Percentiles rank a stretch among this genome's conserved stretches.
phyloP scores from a whole-genome alignment of 2,113 vertebrate genomes.

The Hippocampus zosterae region DNA sequence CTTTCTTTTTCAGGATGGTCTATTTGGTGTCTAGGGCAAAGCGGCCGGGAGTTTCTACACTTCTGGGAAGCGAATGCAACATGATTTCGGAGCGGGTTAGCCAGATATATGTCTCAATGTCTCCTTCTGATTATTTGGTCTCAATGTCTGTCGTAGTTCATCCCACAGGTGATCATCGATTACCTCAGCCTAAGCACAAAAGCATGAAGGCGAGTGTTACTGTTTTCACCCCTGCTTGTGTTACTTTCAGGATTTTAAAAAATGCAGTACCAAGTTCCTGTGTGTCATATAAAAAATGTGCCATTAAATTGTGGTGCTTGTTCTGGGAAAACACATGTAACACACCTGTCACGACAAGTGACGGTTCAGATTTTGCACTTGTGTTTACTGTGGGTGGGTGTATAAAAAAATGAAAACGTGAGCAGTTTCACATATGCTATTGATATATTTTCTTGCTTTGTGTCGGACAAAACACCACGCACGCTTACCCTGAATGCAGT shows the following conservation, averaged over 20 bases:
- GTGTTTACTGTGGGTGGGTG: neutral
- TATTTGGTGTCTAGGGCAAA: neutral
- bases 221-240: neutral
- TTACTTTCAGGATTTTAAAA: neutral
- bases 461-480: neutral
- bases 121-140: neutral
- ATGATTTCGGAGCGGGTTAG: neutral
- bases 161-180: neutral
- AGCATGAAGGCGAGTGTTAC: neutral
- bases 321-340: neutral
- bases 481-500: conserved; percentile 92
- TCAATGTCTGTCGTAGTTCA: neutral
- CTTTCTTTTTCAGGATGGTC: neutral
- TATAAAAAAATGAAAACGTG: neutral
- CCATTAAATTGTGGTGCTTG: neutral
- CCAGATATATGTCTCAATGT: neutral
- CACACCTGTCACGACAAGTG: neutral
- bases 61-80: neutral
- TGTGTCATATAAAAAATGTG: neutral
- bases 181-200: neutral
- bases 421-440: neutral
- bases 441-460: neutral
- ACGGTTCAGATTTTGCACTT: neutral
- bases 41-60: neutral
- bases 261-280: neutral